Base-by-base conservation (phyloP, 2,888 invertebrate genomes). In the Hemithea aestivaria region DNA sequence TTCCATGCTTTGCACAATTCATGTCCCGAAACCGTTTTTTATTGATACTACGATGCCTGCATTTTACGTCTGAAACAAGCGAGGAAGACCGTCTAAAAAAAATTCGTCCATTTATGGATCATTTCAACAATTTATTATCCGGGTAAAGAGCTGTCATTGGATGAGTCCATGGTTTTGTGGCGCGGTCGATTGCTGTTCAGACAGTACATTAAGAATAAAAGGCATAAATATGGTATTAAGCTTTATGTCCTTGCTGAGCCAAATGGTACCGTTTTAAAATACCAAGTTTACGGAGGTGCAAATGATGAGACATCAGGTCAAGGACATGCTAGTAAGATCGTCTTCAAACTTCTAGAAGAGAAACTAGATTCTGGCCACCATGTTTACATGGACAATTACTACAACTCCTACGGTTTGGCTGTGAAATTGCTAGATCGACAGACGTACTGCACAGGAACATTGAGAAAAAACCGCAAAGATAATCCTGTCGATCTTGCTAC, bases 321-420 rank as follows among this genome's bases (percentile, higher is more conserved):
- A 29, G 39, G 28, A 2, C 34, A 44, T 20, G 36, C 38, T 1
- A 23, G 44, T 8, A 47, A 41, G 41, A 35, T 48, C 10, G 38
- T 44, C 6, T 24, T 47, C 35, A 6, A 47, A 8, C 26, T 47
- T 4, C 5, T 44, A 3, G 4, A 35, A 1, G 30, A 32, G 6
- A 25, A 40, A 4, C 26, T 43, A 6, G 1, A 31, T 4, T 28
- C 24, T 27, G 44, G 44, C 0, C 45, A 46, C 12, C 20, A 30
- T 0, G 9, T 53, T 0, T 53, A 39, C 22, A 42, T 48, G 51
- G 48, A 45, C 8, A 46, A 37, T 12, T 42, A 31, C 25, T 51
- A 45, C 10, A 49, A 38, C 12, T 41, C 41, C 1, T 27, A 26
- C 8, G 27, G 27, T 7, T 25, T 49, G 9, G 45, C 52, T 3